phyloP scores from a whole-genome alignment of 1,140 invertebrate genomes.

The Euwallacea fornicatus region DNA sequence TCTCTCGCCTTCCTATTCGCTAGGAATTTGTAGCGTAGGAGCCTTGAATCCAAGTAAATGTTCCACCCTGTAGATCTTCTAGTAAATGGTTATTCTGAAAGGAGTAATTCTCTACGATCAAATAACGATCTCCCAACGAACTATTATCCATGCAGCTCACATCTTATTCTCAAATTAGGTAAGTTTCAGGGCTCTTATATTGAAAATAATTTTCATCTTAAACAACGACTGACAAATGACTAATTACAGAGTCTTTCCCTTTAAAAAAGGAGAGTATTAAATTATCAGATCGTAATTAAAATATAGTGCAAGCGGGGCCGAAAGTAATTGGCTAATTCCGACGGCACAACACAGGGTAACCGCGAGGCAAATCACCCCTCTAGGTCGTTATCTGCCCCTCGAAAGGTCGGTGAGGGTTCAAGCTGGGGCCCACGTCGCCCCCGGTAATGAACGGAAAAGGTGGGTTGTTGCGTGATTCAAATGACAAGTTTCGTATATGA shows the following conservation, averaged over 20 bases:
- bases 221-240: background rate
- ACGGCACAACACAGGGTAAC: constrained; percentile 51
- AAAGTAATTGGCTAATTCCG: constrained; percentile 52
- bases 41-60: too few relatives aligned
- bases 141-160: too few relatives aligned
- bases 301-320: constrained; percentile 47
- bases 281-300: constrained; percentile 52
- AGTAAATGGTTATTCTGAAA: too few relatives aligned
- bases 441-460: constrained; percentile 32
- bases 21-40: too few relatives aligned
- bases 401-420: constrained; percentile 26
- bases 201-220: too few relatives aligned
- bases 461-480: constrained; percentile 22
- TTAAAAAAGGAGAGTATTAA: constrained; percentile 25
- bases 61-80: too few relatives aligned
- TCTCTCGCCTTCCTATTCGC: too few relatives aligned
- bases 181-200: too few relatives aligned
- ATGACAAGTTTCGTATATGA: constrained; percentile 19
- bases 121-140: too few relatives aligned
- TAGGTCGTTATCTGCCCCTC: constrained; percentile 35
- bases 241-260: constrained; percentile 24
- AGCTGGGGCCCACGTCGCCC: constrained; percentile 9
- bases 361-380: constrained; percentile 49
- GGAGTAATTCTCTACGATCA: too few relatives aligned
- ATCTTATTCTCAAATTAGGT: too few relatives aligned